Base-by-base conservation (phyloP, 2,797 vertebrate species). In the Bradypodion ventrale region DNA sequence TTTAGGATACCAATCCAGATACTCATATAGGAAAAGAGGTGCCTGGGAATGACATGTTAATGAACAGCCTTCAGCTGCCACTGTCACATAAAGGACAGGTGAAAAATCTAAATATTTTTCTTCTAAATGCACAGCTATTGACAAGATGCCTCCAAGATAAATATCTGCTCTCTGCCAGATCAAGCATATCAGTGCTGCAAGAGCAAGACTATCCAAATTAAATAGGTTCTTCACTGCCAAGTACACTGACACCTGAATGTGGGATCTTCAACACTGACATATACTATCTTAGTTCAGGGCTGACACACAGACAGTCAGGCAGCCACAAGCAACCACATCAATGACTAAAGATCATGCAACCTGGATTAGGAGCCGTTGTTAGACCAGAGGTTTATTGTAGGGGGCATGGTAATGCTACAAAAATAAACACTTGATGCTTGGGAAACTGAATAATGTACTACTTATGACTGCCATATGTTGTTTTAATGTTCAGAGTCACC, bases 151-250 rank as follows among this genome's bases (percentile, higher is more conserved):
- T 87, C 0, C 0, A 27, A 86, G 91, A 81, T 83, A 89, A 82
- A 83, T 0, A 68, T 0, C 46, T 49, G 27, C 5, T 63, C 32
- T 56, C 0, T 85, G 85, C 83, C 87, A 91, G 82, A 78, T 93
- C 87, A 75, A 1, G 85, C 60, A 75, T 86, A 66, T 65, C 69
- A 25, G 80, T 87, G 82, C 56, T 69, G 49, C 32, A 82, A 69
- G 82, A 93, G 90, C 86, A 87, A 80, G 84, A 56, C 84, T 82
- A 78, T 91, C 85, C 85, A 91, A 82, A 86, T 60, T 62, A 84
- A 84, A 35, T 1, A 74, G 86, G 72, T 75, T 75, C 75, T 69
- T 66, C 72, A 85, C 35, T 87, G 85, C 52, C 85, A 76, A 83
- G 23, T 42, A 35, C n/a, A 62, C 69, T 84, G 90, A 90, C 87